Percentiles rank a stretch among this genome's conserved stretches.
Evolutionary conservation across 2,888 invertebrate genomes (phyloP).

Genomic region (Autographa pulchrina): DNA sequence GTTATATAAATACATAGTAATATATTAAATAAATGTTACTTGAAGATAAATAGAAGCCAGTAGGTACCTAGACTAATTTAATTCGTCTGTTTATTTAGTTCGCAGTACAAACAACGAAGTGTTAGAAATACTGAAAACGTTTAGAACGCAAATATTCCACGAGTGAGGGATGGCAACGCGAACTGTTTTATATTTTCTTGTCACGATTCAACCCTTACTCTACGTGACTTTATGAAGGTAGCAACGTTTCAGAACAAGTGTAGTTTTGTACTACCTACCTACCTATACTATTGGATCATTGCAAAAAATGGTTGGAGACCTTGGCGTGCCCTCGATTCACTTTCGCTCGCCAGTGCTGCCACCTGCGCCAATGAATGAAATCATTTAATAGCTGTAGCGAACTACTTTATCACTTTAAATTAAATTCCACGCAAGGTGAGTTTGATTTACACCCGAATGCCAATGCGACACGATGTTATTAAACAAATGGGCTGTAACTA

Average conservation of each 20-base stretch:
- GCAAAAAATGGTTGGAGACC: constrained; percentile 65
- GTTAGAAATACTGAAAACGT: constrained; percentile 29
- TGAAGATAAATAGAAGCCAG: constrained; percentile 12
- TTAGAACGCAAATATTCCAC: constrained; percentile 45
- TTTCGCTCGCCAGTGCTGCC: constrained; percentile 62
- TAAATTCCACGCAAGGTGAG: constrained; percentile 38
- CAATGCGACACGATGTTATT: constrained; percentile 20
- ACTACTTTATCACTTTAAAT: constrained; percentile 34
- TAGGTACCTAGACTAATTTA: not conserved
- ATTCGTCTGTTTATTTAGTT: constrained; percentile 1
- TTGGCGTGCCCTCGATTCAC: constrained; percentile 73
- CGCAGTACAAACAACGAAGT: constrained; percentile 4
- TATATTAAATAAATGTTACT: not conserved
- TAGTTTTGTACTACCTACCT: constrained; percentile 32
- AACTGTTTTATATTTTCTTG: constrained; percentile 61
- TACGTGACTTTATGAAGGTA: constrained; percentile 68
- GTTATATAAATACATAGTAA: too few relatives aligned
- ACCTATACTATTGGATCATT: constrained; percentile 61
- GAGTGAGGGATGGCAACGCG: constrained; percentile 26
- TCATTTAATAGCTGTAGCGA: constrained; percentile 45
- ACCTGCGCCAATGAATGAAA: constrained; percentile 61
- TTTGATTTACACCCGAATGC: constrained; percentile 32
- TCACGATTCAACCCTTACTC: constrained; percentile 67
- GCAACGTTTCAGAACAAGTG: constrained; percentile 49
- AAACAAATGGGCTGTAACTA: constrained; percentile 35